These are phyloP conservation scores for Zaprionus capensis DNA, from an alignment of 1,140 invertebrate genomes.

Conservation along the genomic window DNA sequence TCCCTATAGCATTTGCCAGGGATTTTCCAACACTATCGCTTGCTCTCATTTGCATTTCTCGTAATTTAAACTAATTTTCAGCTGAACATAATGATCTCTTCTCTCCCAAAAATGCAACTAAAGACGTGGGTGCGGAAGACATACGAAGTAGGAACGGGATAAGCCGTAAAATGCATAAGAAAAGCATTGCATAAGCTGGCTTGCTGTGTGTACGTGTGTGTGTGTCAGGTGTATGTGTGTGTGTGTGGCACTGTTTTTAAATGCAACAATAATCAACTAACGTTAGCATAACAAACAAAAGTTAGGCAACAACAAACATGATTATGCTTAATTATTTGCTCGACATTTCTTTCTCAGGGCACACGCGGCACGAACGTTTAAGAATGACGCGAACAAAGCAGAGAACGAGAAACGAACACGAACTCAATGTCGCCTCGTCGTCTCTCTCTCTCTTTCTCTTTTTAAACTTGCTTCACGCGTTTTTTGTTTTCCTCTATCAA, in stretches of 20 bases:
- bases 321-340: slow-evolving; percentile 8
- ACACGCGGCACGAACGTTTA: slow-evolving; percentile 38
- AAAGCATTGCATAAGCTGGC: slow-evolving; percentile 7
- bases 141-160: not conserved
- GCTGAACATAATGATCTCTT: not conserved
- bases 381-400: slow-evolving; percentile 36
- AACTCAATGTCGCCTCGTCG: not conserved
- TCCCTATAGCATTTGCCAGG: no score
- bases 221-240: not conserved
- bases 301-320: slow-evolving; percentile 38
- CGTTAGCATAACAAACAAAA: slow-evolving; percentile 47
- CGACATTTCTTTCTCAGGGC: not conserved
- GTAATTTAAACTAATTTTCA: not conserved
- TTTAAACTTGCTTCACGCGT: slow-evolving; percentile 1
- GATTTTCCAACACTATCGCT: not conserved
- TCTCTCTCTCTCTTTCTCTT: slow-evolving; percentile 17
- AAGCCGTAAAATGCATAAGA: slow-evolving; percentile 26
- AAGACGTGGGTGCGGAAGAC: slow-evolving; percentile 39
- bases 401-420: slow-evolving; percentile 20
- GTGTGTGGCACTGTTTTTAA: slow-evolving; percentile 22
- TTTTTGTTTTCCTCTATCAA: slow-evolving; percentile 17
- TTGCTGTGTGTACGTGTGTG: slow-evolving; percentile 6
- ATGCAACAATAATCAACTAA: slow-evolving; percentile 40
- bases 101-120: slow-evolving; percentile 8
- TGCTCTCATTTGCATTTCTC: not conserved